phyloP scores from a whole-genome alignment of 2,113 vertebrate genomes.

The Zosterops borbonicus region DNA sequence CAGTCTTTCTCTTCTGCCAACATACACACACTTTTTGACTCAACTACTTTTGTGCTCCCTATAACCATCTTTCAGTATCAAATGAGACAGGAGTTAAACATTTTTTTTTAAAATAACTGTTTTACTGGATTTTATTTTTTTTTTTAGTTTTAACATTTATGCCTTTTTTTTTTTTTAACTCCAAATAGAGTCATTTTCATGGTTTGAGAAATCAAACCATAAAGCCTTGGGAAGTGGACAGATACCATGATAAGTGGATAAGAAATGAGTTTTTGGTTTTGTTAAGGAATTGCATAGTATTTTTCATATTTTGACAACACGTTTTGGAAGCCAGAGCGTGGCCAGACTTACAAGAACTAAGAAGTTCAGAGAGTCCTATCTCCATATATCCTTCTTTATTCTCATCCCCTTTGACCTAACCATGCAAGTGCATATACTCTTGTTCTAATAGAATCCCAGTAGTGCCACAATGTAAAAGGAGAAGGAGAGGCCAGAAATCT shows the following conservation, averaged over 20 bases:
- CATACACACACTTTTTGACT: background rate
- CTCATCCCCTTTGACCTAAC: background rate
- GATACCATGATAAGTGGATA: background rate
- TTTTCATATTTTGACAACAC: background rate
- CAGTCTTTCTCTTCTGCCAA: background rate
- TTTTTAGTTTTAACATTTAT: background rate
- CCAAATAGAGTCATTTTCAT: background rate
- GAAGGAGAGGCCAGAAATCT: background rate
- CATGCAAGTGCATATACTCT: background rate
- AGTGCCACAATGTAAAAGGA: background rate
- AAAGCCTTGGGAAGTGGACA: background rate
- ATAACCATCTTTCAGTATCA: background rate
- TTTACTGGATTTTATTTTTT: background rate
- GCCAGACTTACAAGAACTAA: background rate
- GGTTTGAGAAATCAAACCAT: background rate
- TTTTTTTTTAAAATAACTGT: background rate
- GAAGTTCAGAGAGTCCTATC: background rate
- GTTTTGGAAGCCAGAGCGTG: background rate
- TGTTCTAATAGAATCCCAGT: background rate
- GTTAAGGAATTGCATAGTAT: background rate
- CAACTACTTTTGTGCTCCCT: background rate
- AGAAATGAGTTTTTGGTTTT: background rate
- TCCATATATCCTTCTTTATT: background rate
- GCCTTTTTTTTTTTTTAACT: background rate
- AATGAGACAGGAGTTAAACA: background rate